A percentile compares a stretch with the other conserved stretches of the same genome.
Evolutionary conservation across 2,113 vertebrate genomes (phyloP).

Genomic region (Carassius carassius): DNA sequence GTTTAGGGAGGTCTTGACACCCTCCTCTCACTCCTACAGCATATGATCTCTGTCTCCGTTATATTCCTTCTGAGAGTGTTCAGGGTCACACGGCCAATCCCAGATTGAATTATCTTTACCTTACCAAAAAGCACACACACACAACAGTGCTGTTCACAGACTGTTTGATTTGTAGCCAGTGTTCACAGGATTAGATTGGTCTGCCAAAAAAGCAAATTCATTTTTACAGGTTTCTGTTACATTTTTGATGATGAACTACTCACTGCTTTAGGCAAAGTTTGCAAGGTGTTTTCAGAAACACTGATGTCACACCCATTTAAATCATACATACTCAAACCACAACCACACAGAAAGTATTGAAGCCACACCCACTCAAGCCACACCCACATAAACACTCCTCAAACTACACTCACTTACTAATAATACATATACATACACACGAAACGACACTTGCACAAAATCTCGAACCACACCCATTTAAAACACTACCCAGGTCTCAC

Average conservation of each 20-base stretch:
- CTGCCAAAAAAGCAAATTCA: not conserved
- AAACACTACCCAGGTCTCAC: not conserved
- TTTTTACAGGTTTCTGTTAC: not conserved
- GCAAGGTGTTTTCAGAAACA: not conserved
- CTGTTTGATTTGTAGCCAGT: not conserved
- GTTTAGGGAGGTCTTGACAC: not conserved
- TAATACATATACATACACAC: not conserved
- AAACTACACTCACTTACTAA: not conserved
- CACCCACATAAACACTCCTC: not conserved
- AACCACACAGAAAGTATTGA: not conserved
- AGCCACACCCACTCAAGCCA: not conserved
- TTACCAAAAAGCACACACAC: not conserved
- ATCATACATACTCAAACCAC: not conserved
- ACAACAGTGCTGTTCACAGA: not conserved
- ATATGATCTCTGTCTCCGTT: not conserved
- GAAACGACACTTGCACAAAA: not conserved
- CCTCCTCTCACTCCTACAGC: not conserved
- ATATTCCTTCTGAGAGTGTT: not conserved
- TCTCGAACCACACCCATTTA: not conserved
- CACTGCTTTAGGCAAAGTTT: not conserved
- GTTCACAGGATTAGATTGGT: not conserved
- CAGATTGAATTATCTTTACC: constrained; percentile 23
- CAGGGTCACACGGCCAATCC: not conserved
- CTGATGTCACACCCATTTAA: not conserved
- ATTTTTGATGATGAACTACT: not conserved